Base-by-base conservation (phyloP, 2,113 vertebrate genomes). In the Ceuthmochares aereus region DNA sequence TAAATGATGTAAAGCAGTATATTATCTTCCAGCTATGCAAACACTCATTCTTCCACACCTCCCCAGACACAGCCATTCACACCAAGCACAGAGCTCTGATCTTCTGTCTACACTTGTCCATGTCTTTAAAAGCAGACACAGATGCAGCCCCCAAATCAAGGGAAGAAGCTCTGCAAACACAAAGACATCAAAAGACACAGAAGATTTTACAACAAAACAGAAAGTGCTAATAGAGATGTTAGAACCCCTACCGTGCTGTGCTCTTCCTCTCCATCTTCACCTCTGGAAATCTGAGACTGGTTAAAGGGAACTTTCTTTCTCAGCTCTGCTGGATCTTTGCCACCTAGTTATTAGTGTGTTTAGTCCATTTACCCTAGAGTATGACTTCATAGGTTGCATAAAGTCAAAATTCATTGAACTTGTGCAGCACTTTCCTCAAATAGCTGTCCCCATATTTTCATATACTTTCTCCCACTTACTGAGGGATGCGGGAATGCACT, bases 1-100 rank as follows among this genome's bases (percentile, higher is more conserved):
- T 60, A 90, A 78, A 81, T n/a, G 14, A 55, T 51, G 40, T 52
- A 32, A 78, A 92, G 73, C 29, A 37, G 36, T 34, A 45, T 23
- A 45, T 66, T 93, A 59, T 54, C 88, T 76, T 68, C 26, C 85
- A 47, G 66, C 73, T 89, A 55, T 88, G 76, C 63, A 93, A 93
- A 62, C 63, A 49, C n/a, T 76, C 30, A 13, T 77, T 66, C 36
- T 79, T 74, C 60, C 56, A 30, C 62, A 58, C 63, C 21, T 96
- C 16, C 21, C 70, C 82, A 94, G 87, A 73, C 1, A 3, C 30
- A 89, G 59, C 37, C 47, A 11, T 84, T 93, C 86, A 69, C 70
- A 62, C 29, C 60, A 55, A 47, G 59, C 64, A 12, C 27, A 19
- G 43, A 67, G 27, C 32, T 59, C 58, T 81, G 45, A 15, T 74